Evolutionary conservation across 2,113 vertebrate genomes (phyloP).

Genomic region (Neolamprologus toae): DNA sequence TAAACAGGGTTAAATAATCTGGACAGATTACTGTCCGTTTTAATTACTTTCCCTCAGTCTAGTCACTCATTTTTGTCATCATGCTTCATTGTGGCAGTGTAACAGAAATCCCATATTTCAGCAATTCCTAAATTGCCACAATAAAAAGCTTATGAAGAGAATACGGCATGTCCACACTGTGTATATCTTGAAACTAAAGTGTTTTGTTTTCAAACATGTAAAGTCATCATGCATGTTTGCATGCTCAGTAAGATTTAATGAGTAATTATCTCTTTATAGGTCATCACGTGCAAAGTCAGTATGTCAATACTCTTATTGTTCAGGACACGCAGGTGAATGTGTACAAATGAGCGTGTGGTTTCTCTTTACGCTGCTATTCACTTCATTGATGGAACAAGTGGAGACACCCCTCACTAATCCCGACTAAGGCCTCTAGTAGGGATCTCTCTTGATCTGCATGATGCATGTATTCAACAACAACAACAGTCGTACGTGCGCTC

Average conservation of each 20-base stretch:
- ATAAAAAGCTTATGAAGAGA: neutral
- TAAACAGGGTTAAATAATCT: neutral
- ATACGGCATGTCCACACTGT: neutral
- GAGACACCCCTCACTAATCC: conserved; percentile 10
- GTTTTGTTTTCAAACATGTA: neutral
- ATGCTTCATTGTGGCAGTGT: neutral
- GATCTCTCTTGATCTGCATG: conserved; percentile 17
- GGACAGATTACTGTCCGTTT: neutral
- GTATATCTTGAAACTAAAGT: neutral
- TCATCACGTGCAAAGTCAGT: neutral
- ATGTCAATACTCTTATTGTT: conserved; percentile 9
- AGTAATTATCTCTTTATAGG: neutral
- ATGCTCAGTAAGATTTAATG: neutral
- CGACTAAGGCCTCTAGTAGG: neutral
- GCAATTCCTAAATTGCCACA: neutral
- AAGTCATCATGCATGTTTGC: neutral
- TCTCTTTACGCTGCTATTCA: conserved; percentile 25
- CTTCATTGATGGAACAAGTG: neutral
- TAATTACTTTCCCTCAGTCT: neutral
- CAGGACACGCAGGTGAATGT: conserved; percentile 7
- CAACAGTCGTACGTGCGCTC: neutral
- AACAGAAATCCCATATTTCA: neutral
- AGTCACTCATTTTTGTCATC: neutral
- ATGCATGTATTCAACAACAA: conserved; percentile 36
- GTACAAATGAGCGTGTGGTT: neutral